Evolutionary conservation across 2,797 vertebrate species (phyloP), one percentile per base, ranked within the genome.

Genomic region (Eremophila alpestris): DNA sequence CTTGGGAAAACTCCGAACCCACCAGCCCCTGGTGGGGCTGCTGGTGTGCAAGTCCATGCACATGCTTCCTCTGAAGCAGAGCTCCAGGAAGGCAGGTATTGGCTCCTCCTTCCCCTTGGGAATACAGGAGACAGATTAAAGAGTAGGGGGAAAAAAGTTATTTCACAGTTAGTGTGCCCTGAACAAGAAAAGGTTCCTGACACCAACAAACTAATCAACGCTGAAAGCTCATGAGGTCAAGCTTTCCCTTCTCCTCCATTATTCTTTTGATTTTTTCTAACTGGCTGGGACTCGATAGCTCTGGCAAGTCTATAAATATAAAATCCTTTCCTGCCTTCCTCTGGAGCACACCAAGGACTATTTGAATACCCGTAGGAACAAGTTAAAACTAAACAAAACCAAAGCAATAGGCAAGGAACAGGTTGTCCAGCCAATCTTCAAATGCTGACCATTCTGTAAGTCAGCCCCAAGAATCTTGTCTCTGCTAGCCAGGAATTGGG

Each of bases 171-270:
- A 73, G 38, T 69, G 77, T 95, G 91, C 54, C 90, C 83, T 0
- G 21, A 90, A 95, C 90, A 88, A 91, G 91, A 55, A 96, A 95
- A 96, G 82, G 88, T 87, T 90, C 70, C 82, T 16, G 84, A 96
- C 94, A 96, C 81, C 65, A 85, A 87, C 91, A 71, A 95, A 83
- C 89, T 95, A 96, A 97, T 96, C 94, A 96, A 95, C 15, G 5
- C 59, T 78, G 93, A 96, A 94, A 96, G 83, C 73, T 94, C 95
- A 92, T 87, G 86, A 96, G 94, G 89, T 96, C 88, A 90, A 94
- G 64, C 77, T 89, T 95, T 93, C 43, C 78, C 41, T 89, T 91
- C 89, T 93, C 70, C 63, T 83, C 82, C 73, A 95, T 96, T 90
- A 94, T 93, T 84, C 80, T 94, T 95, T 78, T 80, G 63, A 89